phyloP scores from a whole-genome alignment of 2,888 invertebrate species.

The Busseola fusca region DNA sequence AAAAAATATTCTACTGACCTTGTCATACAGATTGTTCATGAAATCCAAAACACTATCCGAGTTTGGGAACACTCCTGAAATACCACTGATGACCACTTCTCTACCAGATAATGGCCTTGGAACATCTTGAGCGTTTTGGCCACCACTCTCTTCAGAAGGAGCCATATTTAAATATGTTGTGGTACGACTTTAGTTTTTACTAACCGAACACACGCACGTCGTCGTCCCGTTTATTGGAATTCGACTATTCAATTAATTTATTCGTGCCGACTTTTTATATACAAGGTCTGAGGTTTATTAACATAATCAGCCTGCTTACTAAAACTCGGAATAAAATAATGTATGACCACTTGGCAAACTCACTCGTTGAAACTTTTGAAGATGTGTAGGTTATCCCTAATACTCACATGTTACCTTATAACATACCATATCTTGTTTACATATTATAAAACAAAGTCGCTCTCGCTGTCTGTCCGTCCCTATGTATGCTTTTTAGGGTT shows the following conservation, averaged over 20 bases:
- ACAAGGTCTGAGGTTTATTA: conserved; percentile 12
- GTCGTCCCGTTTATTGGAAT: background rate
- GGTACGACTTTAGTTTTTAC: background rate
- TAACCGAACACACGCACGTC: background rate
- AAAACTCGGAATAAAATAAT: background rate
- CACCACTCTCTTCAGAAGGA: conserved; percentile 4
- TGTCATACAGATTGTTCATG: conserved; percentile 90
- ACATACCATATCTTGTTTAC: no score
- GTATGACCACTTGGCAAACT: background rate
- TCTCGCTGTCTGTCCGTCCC: no score
- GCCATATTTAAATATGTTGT: conserved; percentile 15
- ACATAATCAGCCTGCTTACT: conserved; percentile 12
- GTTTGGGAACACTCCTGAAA: conserved; percentile 91
- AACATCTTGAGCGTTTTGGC: background rate
- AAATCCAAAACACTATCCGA: conserved; percentile 91
- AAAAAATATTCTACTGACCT: conserved; percentile 72
- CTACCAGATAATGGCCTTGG: conserved; percentile 72
- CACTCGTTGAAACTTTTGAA: background rate
- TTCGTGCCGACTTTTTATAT: conserved; percentile 31
- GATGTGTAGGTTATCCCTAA: background rate
- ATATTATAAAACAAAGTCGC: no score
- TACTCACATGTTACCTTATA: background rate
- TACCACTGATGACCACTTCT: conserved; percentile 89
- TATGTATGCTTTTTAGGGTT: no score
- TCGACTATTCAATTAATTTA: conserved; percentile 26